These are phyloP conservation scores for Corynorhinus townsendii DNA, from an alignment of 2,113 vertebrate genomes.

Conservation along the genomic window DNA sequence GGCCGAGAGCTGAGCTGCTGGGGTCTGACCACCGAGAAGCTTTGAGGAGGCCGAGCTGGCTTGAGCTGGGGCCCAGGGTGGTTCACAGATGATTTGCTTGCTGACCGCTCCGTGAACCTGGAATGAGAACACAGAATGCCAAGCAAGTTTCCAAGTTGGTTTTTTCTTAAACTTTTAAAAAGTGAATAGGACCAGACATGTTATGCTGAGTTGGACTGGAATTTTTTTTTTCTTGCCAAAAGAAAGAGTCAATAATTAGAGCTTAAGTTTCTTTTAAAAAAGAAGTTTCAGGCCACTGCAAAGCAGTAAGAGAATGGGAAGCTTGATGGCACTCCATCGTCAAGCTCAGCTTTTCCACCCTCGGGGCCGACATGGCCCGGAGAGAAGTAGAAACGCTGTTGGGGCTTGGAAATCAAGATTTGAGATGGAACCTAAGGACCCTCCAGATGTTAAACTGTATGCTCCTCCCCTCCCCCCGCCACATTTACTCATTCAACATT, in stretches of 20 bases:
- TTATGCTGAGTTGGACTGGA: not conserved
- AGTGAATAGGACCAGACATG: conserved; percentile 41
- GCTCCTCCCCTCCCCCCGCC: not conserved
- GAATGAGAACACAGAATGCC: not conserved
- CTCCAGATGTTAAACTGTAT: not conserved
- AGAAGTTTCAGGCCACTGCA: conserved; percentile 28
- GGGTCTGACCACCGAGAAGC: not conserved
- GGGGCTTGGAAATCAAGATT: not conserved
- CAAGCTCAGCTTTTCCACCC: not conserved
- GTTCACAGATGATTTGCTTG: not conserved
- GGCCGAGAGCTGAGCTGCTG: not conserved
- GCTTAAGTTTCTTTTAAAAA: not conserved
- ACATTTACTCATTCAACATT: not conserved
- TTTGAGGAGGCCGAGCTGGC: not conserved
- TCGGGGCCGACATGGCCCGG: not conserved
- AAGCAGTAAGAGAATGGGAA: not conserved
- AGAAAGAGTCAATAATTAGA: conserved; percentile 40
- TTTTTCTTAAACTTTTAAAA: conserved; percentile 8
- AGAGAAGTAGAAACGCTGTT: not conserved
- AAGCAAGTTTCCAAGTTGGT: not conserved
- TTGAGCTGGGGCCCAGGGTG: not conserved
- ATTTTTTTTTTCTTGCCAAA: conserved; percentile 25
- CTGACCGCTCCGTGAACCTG: not conserved
- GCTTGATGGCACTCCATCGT: not conserved
- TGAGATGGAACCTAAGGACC: not conserved